phyloP scores from a whole-genome alignment of 2,888 invertebrate genomes.

The Agrochola macilenta region DNA sequence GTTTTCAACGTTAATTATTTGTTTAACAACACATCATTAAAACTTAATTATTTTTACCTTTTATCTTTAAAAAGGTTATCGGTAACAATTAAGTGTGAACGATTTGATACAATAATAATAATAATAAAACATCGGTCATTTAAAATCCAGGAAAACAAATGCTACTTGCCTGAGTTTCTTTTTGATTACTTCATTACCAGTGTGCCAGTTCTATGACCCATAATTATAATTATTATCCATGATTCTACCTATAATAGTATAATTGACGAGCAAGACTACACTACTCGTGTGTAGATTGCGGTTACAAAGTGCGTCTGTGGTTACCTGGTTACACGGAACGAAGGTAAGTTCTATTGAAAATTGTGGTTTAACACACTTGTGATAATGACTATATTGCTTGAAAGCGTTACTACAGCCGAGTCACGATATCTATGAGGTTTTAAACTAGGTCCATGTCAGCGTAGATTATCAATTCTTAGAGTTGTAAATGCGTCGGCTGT shows the following conservation, averaged over 20 bases:
- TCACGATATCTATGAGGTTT: constrained; percentile 14
- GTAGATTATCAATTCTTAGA: neutral
- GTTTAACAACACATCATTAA: constrained; percentile 16
- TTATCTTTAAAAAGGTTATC: constrained; percentile 53
- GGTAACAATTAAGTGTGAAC: constrained; percentile 17
- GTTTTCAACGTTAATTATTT: constrained; percentile 17
- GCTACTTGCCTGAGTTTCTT: neutral
- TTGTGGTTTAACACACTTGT: constrained; percentile 11
- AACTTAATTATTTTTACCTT: constrained; percentile 47
- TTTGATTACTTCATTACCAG: constrained; percentile 15
- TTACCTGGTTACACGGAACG: constrained; percentile 11
- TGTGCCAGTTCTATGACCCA: constrained; percentile 18
- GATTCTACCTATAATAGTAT: neutral
- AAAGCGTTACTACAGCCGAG: neutral
- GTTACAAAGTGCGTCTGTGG: constrained; percentile 16
- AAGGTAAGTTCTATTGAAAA: constrained; percentile 33
- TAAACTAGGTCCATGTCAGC: neutral
- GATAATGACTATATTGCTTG: neutral
- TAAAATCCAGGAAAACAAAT: too few species aligned
- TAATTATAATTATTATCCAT: constrained; percentile 11
- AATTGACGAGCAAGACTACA: constrained; percentile 4
- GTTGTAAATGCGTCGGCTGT: neutral
- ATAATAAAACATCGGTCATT: too few species aligned
- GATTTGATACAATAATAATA: constrained; percentile 32
- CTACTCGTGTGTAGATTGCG: neutral